phyloP scores from a whole-genome alignment of 2,797 vertebrate genomes.

The Sebastes minor region DNA sequence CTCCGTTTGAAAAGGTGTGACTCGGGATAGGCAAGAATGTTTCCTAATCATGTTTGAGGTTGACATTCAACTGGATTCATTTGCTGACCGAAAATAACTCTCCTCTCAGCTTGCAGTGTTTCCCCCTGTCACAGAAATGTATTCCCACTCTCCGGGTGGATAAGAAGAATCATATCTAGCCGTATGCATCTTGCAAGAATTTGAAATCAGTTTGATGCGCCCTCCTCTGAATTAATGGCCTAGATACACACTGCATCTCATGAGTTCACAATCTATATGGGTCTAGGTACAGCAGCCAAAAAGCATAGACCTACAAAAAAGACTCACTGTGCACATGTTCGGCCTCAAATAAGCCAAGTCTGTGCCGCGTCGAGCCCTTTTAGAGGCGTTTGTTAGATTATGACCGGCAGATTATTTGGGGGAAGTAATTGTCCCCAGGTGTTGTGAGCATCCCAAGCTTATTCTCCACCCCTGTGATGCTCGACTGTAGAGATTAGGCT shows the following conservation, averaged over 20 bases:
- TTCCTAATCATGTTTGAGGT: conserved; percentile 36
- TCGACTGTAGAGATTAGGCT: conserved; percentile 72
- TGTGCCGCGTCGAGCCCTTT: conserved; percentile 27
- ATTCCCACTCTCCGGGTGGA: conserved; percentile 51
- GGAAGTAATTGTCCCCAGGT: conserved; percentile 68
- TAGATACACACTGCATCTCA: conserved; percentile 56
- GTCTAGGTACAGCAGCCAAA: conserved; percentile 2
- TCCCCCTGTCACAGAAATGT: conserved; percentile 51
- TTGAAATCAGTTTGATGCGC: conserved; percentile 59
- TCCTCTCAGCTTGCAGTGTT: conserved; percentile 15
- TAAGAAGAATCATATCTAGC: conserved; percentile 46
- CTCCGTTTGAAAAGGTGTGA: conserved; percentile 33
- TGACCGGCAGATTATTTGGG: conserved; percentile 63
- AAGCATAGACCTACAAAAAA: conserved; percentile 8
- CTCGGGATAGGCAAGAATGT: conserved; percentile 38
- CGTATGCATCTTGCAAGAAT: conserved; percentile 47
- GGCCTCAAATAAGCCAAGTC: conserved; percentile 13
- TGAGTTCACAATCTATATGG: conserved; percentile 31
- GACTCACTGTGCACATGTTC: not conserved
- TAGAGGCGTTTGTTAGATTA: conserved; percentile 54
- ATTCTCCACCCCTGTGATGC: conserved; percentile 68
- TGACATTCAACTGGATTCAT: conserved; percentile 53
- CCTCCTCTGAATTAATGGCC: conserved; percentile 68
- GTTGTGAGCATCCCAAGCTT: conserved; percentile 65
- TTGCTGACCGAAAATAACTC: conserved; percentile 58